Evolutionary conservation across 2,113 vertebrate genomes (phyloP).

Genomic region (Tupaia tana): DNA sequence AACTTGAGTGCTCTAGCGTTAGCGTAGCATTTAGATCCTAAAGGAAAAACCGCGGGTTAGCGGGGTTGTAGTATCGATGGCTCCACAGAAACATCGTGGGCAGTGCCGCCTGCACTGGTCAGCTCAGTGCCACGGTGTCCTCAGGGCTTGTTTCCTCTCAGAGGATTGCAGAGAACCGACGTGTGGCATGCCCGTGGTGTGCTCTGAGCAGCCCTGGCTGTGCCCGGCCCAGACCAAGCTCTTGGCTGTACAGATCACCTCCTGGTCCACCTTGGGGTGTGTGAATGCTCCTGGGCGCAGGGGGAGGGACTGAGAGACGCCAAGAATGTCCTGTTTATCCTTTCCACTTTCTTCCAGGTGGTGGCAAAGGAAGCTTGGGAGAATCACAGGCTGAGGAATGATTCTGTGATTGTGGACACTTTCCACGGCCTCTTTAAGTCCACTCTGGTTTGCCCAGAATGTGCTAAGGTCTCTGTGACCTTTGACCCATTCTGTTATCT

Average conservation of each 20-base stretch:
- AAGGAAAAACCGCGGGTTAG: background rate
- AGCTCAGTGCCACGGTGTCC: background rate
- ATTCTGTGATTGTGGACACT: conserved; percentile 95
- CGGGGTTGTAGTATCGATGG: background rate
- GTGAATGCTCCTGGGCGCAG: background rate
- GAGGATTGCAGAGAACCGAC: background rate
- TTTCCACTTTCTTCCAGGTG: conserved; percentile 83
- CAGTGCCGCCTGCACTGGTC: background rate
- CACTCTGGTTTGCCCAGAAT: conserved; percentile 94
- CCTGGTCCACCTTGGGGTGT: background rate
- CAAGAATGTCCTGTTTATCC: background rate
- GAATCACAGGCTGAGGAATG: conserved; percentile 93
- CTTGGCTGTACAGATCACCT: background rate
- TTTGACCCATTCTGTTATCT: conserved; percentile 97
- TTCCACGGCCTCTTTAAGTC: conserved; percentile 96
- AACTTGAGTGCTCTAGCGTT: background rate
- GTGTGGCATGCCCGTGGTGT: rapidly evolving
- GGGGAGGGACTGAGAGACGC: background rate
- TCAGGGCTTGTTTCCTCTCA: background rate
- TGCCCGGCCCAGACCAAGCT: background rate
- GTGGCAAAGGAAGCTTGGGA: conserved; percentile 95
- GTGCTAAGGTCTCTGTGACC: conserved; percentile 93
- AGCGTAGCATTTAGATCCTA: background rate
- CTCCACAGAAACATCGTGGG: background rate
- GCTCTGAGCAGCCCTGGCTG: background rate